These are phyloP conservation scores for Ricordea florida DNA, from an alignment of 92 coral and sea anemone species.

Conservation along the genomic window DNA sequence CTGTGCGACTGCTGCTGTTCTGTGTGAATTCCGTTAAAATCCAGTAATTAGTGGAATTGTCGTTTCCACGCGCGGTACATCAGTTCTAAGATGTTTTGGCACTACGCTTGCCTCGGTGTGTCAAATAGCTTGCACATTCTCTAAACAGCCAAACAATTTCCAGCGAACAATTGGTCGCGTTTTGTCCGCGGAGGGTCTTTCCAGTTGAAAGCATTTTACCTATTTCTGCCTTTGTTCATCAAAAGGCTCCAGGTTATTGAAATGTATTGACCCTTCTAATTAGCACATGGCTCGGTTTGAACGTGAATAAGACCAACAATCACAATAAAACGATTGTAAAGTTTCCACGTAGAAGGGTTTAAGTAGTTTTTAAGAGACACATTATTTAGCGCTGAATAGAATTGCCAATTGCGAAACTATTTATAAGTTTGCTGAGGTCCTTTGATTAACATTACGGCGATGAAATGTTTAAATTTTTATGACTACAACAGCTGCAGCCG, in stretches of 20 bases:
- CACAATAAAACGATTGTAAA: conserved; percentile 25
- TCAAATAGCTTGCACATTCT: conserved; percentile 21
- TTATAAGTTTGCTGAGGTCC: conserved; percentile 18
- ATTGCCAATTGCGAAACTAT: conserved; percentile 14
- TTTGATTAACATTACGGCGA: conserved; percentile 31
- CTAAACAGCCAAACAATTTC: conserved; percentile 48
- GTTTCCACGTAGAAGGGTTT: neutral
- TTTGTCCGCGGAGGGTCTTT: conserved; percentile 25
- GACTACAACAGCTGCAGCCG: conserved; percentile 22
- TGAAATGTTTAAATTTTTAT: conserved; percentile 30
- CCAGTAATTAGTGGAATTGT: conserved; percentile 67
- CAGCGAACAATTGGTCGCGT: conserved; percentile 12
- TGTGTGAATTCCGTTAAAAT: too few relatives aligned
- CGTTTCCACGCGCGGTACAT: conserved; percentile 55
- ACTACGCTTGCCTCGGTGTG: conserved; percentile 22
- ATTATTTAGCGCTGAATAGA: conserved; percentile 11
- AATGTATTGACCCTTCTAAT: conserved; percentile 66
- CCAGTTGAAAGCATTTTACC: neutral
- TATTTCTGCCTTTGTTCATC: conserved; percentile 22
- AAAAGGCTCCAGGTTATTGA: conserved; percentile 44
- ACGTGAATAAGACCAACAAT: conserved; percentile 24
- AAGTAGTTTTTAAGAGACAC: conserved; percentile 5
- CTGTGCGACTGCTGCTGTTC: conserved; percentile 49
- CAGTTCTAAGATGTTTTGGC: conserved; percentile 57
- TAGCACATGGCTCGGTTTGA: conserved; percentile 63